Evolutionary conservation across 2,888 invertebrate genomes (phyloP).

Genomic region (Rotaria magnacalcarata): DNA sequence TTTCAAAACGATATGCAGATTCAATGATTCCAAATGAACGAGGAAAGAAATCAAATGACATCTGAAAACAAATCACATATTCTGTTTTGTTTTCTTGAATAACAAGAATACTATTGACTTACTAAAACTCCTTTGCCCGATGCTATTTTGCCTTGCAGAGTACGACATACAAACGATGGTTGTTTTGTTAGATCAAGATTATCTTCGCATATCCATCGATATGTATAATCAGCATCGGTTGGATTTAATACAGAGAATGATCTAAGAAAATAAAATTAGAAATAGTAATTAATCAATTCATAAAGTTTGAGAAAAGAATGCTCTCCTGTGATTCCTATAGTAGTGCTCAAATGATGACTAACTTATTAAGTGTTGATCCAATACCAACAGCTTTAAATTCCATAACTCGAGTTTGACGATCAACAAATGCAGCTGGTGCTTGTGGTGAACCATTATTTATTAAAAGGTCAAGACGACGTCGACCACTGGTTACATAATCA

Average conservation of each 20-base stretch:
- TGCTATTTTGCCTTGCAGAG: constrained; percentile 65
- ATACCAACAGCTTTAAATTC: constrained; percentile 69
- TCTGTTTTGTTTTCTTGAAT: too few species aligned
- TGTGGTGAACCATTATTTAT: constrained; percentile 56
- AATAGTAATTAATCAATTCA: too few species aligned
- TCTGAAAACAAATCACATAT: constrained; percentile 49
- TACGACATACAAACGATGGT: constrained; percentile 66
- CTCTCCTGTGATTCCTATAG: too few species aligned
- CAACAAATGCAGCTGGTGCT: constrained; percentile 55
- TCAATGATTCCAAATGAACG: constrained; percentile 67
- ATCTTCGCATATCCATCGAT: constrained; percentile 64
- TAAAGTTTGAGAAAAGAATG: too few species aligned
- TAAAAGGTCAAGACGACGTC: constrained; percentile 56
- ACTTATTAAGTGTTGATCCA: constrained; percentile 57
- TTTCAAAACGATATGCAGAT: constrained; percentile 67
- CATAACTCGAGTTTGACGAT: constrained; percentile 64
- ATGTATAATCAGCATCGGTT: constrained; percentile 65
- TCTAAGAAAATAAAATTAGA: constrained; percentile 61
- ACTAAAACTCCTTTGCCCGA: constrained; percentile 58
- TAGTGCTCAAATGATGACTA: constrained; percentile 34
- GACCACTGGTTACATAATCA: constrained; percentile 63
- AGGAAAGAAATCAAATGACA: constrained; percentile 68
- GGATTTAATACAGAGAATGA: constrained; percentile 67
- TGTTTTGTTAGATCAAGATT: constrained; percentile 57
- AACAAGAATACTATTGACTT: neutral